phyloP scores from a whole-genome alignment of 1,140 invertebrate species.

The Drosophila lacertosa region DNA sequence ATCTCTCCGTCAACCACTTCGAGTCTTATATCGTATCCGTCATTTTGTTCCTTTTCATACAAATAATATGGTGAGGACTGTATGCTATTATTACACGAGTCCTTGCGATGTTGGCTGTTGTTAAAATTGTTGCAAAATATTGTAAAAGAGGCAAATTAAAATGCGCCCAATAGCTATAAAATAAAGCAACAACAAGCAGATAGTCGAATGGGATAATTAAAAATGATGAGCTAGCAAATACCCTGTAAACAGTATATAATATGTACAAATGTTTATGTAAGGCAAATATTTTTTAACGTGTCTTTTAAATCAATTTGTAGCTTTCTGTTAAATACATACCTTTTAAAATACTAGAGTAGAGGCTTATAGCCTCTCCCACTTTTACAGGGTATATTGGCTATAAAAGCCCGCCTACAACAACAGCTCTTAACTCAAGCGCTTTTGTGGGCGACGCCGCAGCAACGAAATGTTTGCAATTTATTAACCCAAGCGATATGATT shows the following conservation, averaged over 20 bases:
- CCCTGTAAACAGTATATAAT: slow-evolving; percentile 20
- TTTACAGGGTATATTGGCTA: not conserved
- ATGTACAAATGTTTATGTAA: too few species aligned
- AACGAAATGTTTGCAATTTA: slow-evolving; percentile 29
- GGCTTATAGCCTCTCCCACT: not conserved
- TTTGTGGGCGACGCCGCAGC: not conserved
- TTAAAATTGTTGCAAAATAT: slow-evolving; percentile 35
- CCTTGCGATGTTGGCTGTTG: not conserved
- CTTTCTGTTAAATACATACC: too few species aligned
- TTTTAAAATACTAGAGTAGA: too few species aligned
- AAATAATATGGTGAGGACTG: not conserved
- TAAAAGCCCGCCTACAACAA: slow-evolving; percentile 8
- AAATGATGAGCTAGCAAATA: not conserved
- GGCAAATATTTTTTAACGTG: too few species aligned
- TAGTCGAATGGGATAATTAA: not conserved
- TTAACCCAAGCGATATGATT: slow-evolving; percentile 31
- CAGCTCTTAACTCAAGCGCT: slow-evolving; percentile 16
- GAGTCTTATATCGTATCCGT: too few species aligned
- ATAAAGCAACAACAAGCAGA: slow-evolving; percentile 9
- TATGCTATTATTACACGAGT: not conserved
- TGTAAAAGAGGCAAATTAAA: slow-evolving; percentile 58
- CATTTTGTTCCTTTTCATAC: too few species aligned
- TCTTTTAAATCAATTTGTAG: too few species aligned
- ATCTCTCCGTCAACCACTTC: too few species aligned
- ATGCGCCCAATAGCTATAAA: slow-evolving; percentile 48